Percentiles rank a stretch among this genome's conserved stretches.
Evolutionary conservation across 2,797 vertebrate species (phyloP).

Genomic region (Phalloptychus januarius): DNA sequence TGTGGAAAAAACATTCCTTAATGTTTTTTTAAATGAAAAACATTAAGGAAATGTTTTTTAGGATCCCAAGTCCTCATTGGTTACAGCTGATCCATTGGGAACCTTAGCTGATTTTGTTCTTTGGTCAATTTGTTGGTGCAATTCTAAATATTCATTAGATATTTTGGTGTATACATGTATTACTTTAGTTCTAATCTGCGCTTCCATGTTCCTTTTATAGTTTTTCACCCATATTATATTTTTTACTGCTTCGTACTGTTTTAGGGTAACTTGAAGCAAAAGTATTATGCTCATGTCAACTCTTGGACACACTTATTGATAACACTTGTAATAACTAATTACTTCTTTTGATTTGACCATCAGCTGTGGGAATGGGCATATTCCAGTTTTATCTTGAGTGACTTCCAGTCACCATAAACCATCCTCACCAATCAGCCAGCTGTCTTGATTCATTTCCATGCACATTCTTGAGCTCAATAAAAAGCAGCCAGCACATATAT

Average conservation of each 20-base stretch:
- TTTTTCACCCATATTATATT: neutral
- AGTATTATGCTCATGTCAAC: too few relatives aligned
- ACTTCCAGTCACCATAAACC: slow-evolving; percentile 9
- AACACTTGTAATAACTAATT: slow-evolving; percentile 5
- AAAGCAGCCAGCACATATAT: neutral
- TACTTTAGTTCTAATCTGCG: slow-evolving; percentile 26
- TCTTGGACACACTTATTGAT: neutral
- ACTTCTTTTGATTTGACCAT: neutral
- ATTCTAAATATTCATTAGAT: neutral
- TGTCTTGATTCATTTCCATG: slow-evolving; percentile 5
- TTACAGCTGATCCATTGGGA: neutral
- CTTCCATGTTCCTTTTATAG: neutral
- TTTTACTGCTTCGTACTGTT: neutral
- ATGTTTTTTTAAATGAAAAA: too few relatives aligned
- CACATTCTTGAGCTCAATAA: slow-evolving; percentile 5
- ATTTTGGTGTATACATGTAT: neutral
- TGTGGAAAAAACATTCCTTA: too few relatives aligned
- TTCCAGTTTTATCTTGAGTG: neutral
- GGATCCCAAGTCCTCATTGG: neutral
- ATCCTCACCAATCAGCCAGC: neutral
- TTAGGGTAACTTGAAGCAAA: neutral
- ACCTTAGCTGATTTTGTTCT: neutral
- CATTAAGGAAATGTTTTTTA: too few relatives aligned
- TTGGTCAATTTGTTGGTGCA: neutral
- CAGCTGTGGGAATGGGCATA: neutral